Percentiles rank a stretch among this genome's conserved stretches.
Evolutionary conservation across 2,113 vertebrate species (phyloP).

Genomic region (Cottus gobio): DNA sequence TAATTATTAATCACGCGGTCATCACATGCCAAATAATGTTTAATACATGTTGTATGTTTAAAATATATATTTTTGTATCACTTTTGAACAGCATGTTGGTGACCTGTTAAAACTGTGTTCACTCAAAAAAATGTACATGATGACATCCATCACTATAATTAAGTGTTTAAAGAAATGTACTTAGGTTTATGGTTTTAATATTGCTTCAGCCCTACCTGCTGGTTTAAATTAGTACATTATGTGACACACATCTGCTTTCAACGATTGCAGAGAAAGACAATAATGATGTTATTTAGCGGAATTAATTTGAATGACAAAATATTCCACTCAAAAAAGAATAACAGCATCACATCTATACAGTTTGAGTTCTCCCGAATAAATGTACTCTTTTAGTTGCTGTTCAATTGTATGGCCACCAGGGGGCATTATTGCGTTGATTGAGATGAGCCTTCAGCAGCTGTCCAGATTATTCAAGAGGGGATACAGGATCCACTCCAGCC

Average conservation of each 20-base stretch:
- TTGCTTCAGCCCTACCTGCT: too few species aligned
- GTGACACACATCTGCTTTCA: not conserved
- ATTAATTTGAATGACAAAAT: not conserved
- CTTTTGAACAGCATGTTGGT: too few species aligned
- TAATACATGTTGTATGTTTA: too few species aligned
- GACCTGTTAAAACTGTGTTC: too few species aligned
- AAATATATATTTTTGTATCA: too few species aligned
- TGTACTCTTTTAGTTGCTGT: not conserved
- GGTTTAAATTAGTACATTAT: too few species aligned
- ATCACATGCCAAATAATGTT: too few species aligned
- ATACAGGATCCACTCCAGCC: not conserved
- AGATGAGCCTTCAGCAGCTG: constrained; percentile 13
- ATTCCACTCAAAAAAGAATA: not conserved
- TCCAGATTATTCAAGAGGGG: not conserved
- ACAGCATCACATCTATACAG: not conserved
- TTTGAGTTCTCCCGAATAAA: not conserved
- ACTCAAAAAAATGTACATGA: too few species aligned
- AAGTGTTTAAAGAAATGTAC: too few species aligned
- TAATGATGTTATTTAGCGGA: not conserved
- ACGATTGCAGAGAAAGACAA: not conserved
- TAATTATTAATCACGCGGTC: too few species aligned
- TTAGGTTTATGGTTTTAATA: too few species aligned
- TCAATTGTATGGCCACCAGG: constrained; percentile 39
- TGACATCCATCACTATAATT: too few species aligned
- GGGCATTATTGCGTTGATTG: constrained; percentile 41